A percentile compares a stretch with the other conserved stretches of the same genome.
Conservation (phyloP, 2,797 vertebrate genomes). For the Discoglossus pictus region DNA sequence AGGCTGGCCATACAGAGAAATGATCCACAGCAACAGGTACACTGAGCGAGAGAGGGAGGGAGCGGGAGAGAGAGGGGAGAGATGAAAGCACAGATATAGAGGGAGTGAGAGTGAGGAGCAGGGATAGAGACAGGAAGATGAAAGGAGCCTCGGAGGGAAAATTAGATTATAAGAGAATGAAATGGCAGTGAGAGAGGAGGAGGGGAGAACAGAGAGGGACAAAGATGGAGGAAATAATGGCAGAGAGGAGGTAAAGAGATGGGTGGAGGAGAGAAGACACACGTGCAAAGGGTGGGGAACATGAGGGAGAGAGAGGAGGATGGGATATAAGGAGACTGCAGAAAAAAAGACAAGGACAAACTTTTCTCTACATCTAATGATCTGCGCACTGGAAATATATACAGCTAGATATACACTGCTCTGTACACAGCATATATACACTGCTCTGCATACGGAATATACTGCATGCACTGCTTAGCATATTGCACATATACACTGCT, state of each 20-base stretch:
- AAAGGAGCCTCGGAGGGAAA: conserved; percentile 43
- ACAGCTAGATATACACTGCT: too few relatives aligned
- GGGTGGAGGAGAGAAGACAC: neutral
- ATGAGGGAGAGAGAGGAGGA: neutral
- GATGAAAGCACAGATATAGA: conserved; percentile 33
- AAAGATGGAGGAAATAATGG: conserved; percentile 4
- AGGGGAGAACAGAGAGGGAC: conserved; percentile 17
- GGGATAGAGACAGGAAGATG: conserved; percentile 28
- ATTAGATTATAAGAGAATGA: conserved; percentile 47
- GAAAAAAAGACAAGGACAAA: neutral
- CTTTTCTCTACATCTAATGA: too few relatives aligned
- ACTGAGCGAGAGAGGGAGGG: conserved; percentile 53
- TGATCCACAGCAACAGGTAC: conserved; percentile 32
- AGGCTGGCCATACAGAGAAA: too few relatives aligned
- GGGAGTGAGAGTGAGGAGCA: conserved; percentile 8
- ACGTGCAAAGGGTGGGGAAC: too few relatives aligned
- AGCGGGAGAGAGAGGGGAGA: conserved; percentile 27
- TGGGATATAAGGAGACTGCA: neutral
- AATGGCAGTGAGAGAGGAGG: conserved; percentile 29
- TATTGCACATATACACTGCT: too few relatives aligned
- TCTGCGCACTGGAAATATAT: too few relatives aligned
- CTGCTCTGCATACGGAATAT: too few relatives aligned
- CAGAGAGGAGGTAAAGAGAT: neutral
- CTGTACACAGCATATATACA: too few relatives aligned
- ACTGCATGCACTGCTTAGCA: too few relatives aligned